A percentile compares a stretch with the other conserved stretches of the same genome.
phyloP scores from a whole-genome alignment of 1,140 invertebrate species.

The Philopotamus ludificatus region DNA sequence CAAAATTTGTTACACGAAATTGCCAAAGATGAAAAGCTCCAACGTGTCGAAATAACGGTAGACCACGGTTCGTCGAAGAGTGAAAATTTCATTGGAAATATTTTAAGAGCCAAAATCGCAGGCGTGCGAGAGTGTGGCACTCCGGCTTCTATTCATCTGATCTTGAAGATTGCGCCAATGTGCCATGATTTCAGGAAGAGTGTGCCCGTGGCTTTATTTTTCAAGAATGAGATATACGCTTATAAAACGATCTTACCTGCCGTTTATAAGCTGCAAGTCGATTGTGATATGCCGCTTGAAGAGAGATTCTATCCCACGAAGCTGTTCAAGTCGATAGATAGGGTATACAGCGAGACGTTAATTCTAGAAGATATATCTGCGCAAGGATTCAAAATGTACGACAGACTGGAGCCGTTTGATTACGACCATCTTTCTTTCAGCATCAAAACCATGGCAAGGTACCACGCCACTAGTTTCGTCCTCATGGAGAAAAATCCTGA shows the following conservation, averaged over 20 bases:
- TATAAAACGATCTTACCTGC: slow-evolving; percentile 48
- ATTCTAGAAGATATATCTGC: slow-evolving; percentile 57
- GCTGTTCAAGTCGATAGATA: slow-evolving; percentile 46
- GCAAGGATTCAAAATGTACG: slow-evolving; percentile 49
- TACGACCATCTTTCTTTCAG: slow-evolving; percentile 50
- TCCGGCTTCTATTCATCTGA: not conserved
- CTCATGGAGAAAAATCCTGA: slow-evolving; percentile 49
- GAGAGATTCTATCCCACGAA: slow-evolving; percentile 45
- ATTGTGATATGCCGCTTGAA: slow-evolving; percentile 33
- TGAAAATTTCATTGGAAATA: slow-evolving; percentile 47
- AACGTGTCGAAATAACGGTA: not conserved
- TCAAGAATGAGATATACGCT: slow-evolving; percentile 44
- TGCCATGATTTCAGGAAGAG: not conserved
- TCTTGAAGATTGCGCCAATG: not conserved
- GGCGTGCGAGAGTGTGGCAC: not conserved
- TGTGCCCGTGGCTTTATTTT: not conserved
- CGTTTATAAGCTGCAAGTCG: slow-evolving; percentile 44
- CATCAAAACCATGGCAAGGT: slow-evolving; percentile 54
- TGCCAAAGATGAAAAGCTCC: not conserved
- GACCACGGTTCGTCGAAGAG: slow-evolving; percentile 42
- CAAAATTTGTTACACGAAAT: not conserved
- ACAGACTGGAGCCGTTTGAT: slow-evolving; percentile 50
- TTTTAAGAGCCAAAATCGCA: slow-evolving; percentile 43
- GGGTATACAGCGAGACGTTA: slow-evolving; percentile 51
- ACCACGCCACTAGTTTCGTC: slow-evolving; percentile 57